phyloP scores from a whole-genome alignment of 2,113 vertebrate species.

The Ptilorrhoa leucosticta region DNA sequence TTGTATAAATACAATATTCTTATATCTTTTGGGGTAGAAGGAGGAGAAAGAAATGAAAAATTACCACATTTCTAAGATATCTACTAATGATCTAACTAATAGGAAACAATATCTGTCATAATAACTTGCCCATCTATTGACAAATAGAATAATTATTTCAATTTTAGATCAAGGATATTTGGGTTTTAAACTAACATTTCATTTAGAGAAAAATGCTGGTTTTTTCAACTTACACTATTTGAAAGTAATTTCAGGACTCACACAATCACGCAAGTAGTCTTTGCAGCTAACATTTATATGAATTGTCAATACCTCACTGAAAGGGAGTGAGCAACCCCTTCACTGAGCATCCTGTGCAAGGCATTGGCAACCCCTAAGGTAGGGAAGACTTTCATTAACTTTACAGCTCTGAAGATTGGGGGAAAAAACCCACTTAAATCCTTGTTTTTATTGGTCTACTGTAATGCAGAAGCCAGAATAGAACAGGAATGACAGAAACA shows the following conservation, averaged over 20 bases:
- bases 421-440: fast-evolving
- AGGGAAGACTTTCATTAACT: not conserved
- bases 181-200: not conserved
- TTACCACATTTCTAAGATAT: not conserved
- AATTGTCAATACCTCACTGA: not conserved
- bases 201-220: not conserved
- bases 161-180: not conserved
- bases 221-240: not conserved
- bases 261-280: not conserved
- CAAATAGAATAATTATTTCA: not conserved
- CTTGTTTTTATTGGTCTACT: not conserved
- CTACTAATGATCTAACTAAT: not conserved
- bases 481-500: not conserved
- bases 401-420: not conserved
- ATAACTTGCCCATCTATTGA: not conserved
- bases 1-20: not conserved
- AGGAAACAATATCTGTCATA: not conserved
- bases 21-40: not conserved
- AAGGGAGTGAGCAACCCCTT: not conserved
- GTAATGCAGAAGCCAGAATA: not conserved
- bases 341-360: not conserved
- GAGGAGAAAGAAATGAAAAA: not conserved
- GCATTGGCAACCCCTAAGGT: not conserved
- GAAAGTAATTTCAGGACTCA: not conserved
- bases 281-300: not conserved